Conservation (phyloP, 2,797 vertebrate genomes). For the Triplophysa yarkandensis region DNA sequence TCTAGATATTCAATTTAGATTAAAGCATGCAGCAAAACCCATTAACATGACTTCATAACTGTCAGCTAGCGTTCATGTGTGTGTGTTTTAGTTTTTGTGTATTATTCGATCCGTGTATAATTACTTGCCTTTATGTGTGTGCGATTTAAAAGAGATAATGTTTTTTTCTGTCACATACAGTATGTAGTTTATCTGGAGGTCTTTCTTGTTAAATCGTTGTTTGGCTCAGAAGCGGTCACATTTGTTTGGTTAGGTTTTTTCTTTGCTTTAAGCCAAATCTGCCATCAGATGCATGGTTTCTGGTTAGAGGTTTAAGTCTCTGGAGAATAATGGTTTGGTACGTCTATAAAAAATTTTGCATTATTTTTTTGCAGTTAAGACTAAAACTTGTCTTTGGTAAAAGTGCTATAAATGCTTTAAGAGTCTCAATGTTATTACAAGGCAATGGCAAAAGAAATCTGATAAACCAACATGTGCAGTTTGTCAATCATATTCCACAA, state of each 20-base stretch:
- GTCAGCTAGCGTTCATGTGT: conserved; percentile 14
- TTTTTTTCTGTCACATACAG: no score
- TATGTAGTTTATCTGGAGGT: no score
- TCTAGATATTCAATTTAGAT: conserved; percentile 47
- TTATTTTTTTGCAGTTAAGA: not conserved
- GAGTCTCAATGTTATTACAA: no score
- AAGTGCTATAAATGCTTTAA: no score
- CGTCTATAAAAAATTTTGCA: not conserved
- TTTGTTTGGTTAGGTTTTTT: not conserved
- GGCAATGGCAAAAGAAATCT: no score
- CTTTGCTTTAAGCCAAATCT: not conserved
- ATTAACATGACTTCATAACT: conserved; percentile 36
- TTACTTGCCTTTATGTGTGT: not conserved
- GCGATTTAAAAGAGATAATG: not conserved
- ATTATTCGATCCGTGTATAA: not conserved
- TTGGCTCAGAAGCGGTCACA: not conserved
- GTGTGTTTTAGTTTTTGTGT: conserved; percentile 15
- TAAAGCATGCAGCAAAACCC: conserved; percentile 16
- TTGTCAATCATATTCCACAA: no score
- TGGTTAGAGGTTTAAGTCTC: not conserved
- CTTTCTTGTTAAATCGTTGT: no score
- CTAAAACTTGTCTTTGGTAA: not conserved
- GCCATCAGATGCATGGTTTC: not conserved
- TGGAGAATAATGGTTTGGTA: not conserved
- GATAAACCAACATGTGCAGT: no score